phyloP scores from a whole-genome alignment of 2,888 invertebrate species.

The Lottia gigantea region DNA sequence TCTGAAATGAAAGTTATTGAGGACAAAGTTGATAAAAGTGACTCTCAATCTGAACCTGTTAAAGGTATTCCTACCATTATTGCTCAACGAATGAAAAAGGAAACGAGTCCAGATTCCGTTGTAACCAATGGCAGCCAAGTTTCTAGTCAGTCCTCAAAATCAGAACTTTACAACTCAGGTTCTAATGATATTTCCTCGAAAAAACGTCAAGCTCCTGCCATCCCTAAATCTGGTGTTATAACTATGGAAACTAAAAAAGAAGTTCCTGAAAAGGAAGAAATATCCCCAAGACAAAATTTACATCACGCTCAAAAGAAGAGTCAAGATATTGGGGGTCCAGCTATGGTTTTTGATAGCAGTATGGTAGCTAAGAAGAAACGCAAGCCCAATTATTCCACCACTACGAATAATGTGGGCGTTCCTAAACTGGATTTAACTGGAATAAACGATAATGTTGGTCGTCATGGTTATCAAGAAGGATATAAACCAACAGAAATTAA shows the following conservation, averaged over 20 bases:
- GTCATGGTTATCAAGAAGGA: slow-evolving; percentile 43
- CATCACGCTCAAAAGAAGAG: not conserved
- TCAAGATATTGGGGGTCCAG: not conserved
- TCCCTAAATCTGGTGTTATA: not conserved
- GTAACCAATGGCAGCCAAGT: not conserved
- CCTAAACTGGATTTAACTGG: slow-evolving; percentile 48
- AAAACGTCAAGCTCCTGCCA: slow-evolving; percentile 4
- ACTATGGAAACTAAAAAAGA: not conserved
- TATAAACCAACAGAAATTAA: slow-evolving; percentile 49
- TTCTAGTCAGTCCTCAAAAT: not conserved
- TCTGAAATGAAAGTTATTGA: slow-evolving; percentile 10
- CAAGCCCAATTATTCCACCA: slow-evolving; percentile 12
- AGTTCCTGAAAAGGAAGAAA: not conserved
- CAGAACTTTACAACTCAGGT: not conserved
- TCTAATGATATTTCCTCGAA: not conserved
- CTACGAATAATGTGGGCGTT: slow-evolving; percentile 32
- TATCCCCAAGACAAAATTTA: not conserved
- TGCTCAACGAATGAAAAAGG: slow-evolving; percentile 39
- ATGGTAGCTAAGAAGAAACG: slow-evolving; percentile 31
- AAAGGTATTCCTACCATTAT: slow-evolving; percentile 48
- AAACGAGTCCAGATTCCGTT: slow-evolving; percentile 6
- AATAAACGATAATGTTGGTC: slow-evolving; percentile 37
- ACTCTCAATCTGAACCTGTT: slow-evolving; percentile 31
- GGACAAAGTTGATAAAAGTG: slow-evolving; percentile 2
- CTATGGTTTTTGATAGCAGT: slow-evolving; percentile 35